Percentiles rank a stretch among this genome's conserved stretches.
Conservation (phyloP, 2,113 vertebrate genomes). For the Candoia aspera region DNA sequence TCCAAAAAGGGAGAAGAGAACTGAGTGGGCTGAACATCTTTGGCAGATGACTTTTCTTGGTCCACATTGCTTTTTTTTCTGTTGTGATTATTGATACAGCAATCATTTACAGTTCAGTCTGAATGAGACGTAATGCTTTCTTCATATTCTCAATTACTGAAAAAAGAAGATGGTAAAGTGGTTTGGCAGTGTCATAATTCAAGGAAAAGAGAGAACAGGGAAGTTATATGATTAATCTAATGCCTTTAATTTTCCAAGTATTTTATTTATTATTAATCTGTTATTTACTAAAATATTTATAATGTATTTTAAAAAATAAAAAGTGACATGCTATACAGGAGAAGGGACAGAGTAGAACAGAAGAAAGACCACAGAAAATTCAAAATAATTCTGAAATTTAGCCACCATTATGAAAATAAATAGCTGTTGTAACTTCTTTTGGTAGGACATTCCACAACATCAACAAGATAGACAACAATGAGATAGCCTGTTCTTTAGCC, state of each 20-base stretch:
- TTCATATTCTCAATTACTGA: constrained; percentile 81
- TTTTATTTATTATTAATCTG: not conserved
- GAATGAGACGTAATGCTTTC: constrained; percentile 75
- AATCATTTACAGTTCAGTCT: constrained; percentile 70
- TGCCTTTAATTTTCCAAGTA: not conserved
- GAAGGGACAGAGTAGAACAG: not conserved
- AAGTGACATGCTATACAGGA: not conserved
- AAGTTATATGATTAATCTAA: not conserved
- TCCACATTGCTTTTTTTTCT: not conserved
- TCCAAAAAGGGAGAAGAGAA: not conserved
- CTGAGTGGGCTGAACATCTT: not conserved
- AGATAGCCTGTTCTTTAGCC: not conserved
- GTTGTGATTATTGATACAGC: constrained; percentile 6
- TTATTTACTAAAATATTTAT: not conserved
- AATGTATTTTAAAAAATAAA: not conserved
- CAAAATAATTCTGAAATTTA: not conserved
- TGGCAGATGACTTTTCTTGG: not conserved
- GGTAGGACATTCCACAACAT: not conserved
- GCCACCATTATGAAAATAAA: not conserved
- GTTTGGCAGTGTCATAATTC: not conserved
- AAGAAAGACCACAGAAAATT: not conserved
- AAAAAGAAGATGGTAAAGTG: constrained; percentile 41
- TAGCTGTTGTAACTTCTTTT: not conserved
- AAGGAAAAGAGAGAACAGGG: not conserved
- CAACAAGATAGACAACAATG: not conserved